These are phyloP conservation scores for Bergia puertoricense DNA, from an alignment of 92 coral and sea anemone genomes.

Conservation along the genomic window DNA sequence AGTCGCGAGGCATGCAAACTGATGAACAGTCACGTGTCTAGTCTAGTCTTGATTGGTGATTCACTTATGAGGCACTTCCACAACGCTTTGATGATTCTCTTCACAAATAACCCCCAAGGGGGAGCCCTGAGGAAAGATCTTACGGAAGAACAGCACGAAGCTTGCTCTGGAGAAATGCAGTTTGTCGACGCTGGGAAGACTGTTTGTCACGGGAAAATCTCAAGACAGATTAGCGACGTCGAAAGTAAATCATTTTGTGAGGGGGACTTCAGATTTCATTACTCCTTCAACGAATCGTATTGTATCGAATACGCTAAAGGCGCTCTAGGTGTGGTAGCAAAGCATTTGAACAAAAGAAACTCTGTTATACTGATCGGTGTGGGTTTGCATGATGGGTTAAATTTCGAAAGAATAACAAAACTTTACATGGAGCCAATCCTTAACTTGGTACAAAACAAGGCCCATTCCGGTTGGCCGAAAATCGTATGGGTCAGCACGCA, in stretches of 20 bases:
- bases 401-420: conserved; percentile 4
- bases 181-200: conserved; percentile 51
- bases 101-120: conserved; percentile 51
- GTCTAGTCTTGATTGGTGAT: conserved; percentile 63
- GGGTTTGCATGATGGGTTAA: conserved; percentile 64
- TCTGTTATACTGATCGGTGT: neutral
- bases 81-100: conserved; percentile 59
- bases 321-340: conserved; percentile 52
- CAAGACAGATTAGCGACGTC: conserved; percentile 23
- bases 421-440: conserved; percentile 51
- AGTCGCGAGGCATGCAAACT: conserved; percentile 64
- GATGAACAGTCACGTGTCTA: conserved; percentile 50
- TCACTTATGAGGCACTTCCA: conserved; percentile 72
- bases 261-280: conserved; percentile 46
- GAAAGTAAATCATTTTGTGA: conserved; percentile 52
- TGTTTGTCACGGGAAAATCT: conserved; percentile 46
- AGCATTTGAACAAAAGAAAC: conserved; percentile 45
- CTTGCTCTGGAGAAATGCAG: conserved; percentile 54
- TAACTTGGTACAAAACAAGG: conserved; percentile 35
- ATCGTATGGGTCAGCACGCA: conserved; percentile 73
- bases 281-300: conserved; percentile 59
- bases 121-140: conserved; percentile 50
- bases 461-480: conserved; percentile 60
- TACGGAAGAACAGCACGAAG: conserved; percentile 12
- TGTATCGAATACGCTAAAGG: conserved; percentile 29